Conservation (phyloP, 37 sponge, comb jelly and placozoan genomes). For the Geodia barretti region DNA sequence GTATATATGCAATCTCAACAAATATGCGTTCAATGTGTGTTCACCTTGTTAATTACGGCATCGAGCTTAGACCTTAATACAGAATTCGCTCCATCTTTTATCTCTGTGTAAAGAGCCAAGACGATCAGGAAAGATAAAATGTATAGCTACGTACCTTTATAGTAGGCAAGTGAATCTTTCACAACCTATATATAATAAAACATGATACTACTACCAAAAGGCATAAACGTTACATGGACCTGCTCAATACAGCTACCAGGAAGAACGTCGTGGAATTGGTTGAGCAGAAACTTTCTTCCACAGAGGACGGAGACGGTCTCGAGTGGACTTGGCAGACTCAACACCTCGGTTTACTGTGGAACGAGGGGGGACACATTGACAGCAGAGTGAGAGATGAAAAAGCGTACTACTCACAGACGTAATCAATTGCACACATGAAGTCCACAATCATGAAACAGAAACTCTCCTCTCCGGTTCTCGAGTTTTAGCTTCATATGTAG, state of each 20-base stretch:
- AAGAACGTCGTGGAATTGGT: slow-evolving; percentile 84
- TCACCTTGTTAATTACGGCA: slow-evolving; percentile 2
- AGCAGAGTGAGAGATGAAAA: too few species aligned
- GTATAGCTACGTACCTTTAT: slow-evolving; percentile 44
- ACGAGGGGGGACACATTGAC: too few species aligned
- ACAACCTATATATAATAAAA: slow-evolving; percentile 4
- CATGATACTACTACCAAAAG: background rate
- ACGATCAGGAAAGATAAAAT: too few species aligned
- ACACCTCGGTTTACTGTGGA: slow-evolving; percentile 3
- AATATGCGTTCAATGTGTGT: background rate
- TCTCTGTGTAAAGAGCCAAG: background rate
- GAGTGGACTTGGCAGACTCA: background rate
- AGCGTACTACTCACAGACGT: slow-evolving; percentile 18
- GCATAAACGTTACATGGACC: too few species aligned
- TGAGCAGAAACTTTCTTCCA: slow-evolving; percentile 76
- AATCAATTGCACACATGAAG: slow-evolving; percentile 27
- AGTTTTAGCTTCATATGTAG: slow-evolving; percentile 49
- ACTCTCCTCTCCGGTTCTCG: slow-evolving; percentile 60
- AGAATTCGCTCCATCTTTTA: background rate
- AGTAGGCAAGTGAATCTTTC: slow-evolving; percentile 35
- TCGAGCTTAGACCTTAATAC: slow-evolving; percentile 12
- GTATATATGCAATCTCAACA: too few species aligned
- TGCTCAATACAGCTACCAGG: slow-evolving; percentile 78
- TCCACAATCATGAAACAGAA: slow-evolving; percentile 72
- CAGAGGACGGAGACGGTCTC: slow-evolving; percentile 8